phyloP scores from a whole-genome alignment of 2,113 vertebrate species.

The Phodopus roborovskii region DNA sequence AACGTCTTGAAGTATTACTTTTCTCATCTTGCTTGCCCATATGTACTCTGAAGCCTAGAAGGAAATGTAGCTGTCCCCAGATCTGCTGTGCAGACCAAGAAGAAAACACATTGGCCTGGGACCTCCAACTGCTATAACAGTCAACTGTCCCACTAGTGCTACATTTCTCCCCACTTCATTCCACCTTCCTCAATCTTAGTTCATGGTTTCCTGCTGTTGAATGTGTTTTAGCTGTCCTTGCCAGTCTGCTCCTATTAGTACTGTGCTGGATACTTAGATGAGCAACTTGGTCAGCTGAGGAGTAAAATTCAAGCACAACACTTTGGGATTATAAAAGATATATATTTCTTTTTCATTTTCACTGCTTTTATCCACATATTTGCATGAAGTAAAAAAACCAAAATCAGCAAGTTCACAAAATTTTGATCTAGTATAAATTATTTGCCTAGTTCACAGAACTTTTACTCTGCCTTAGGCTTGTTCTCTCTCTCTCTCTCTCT shows the following conservation, averaged over 20 bases:
- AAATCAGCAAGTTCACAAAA: slow-evolving; percentile 39
- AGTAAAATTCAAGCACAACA: neutral
- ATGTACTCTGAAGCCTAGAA: neutral
- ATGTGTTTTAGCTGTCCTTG: neutral
- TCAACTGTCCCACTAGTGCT: neutral
- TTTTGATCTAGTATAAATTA: slow-evolving; percentile 26
- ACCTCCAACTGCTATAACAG: neutral
- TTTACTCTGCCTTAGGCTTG: no score
- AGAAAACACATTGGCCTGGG: neutral
- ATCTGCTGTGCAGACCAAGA: neutral
- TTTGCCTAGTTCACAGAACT: no score
- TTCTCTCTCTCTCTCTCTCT: no score
- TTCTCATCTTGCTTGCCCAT: neutral
- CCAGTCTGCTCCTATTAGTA: neutral
- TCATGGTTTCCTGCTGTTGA: neutral
- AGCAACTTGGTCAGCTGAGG: neutral
- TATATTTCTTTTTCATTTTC: neutral
- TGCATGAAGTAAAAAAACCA: slow-evolving; percentile 29
- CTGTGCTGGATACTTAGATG: neutral
- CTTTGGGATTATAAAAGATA: neutral
- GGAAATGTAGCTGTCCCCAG: neutral
- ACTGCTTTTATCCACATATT: slow-evolving; percentile 49
- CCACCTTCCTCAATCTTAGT: neutral
- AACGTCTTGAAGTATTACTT: neutral
- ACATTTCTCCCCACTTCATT: neutral